Evolutionary conservation across 2,888 invertebrate species (phyloP).

Genomic region (Arrhopalites spinosus): DNA sequence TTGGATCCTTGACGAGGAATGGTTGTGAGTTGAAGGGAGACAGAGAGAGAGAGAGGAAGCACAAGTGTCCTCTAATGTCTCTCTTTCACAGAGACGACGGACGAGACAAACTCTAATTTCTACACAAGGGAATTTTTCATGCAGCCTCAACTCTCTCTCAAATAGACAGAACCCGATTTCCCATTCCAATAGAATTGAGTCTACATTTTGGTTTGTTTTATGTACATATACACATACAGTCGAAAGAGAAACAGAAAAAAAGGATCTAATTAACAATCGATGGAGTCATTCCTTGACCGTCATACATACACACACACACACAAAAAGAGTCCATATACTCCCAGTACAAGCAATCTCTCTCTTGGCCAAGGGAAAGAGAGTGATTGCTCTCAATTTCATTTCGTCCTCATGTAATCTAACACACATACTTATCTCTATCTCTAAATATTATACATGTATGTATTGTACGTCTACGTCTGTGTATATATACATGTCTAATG

Average conservation of each 20-base stretch:
- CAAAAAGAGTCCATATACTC: too few species aligned
- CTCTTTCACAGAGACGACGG: not conserved
- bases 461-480: too few species aligned
- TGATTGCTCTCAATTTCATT: too few species aligned
- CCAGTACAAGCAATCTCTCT: too few species aligned
- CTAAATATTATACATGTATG: too few species aligned
- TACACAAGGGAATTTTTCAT: slow-evolving; percentile 12
- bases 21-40: too few species aligned
- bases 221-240: not conserved
- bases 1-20: too few species aligned
- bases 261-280: slow-evolving; percentile 41
- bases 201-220: too few species aligned
- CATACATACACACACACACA: not conserved
- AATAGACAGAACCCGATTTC: too few species aligned
- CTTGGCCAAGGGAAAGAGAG: too few species aligned
- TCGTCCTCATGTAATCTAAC: not conserved
- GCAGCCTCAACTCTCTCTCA: not conserved
- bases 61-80: slow-evolving; percentile 8
- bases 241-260: slow-evolving; percentile 1
- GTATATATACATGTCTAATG: slow-evolving; percentile 7
- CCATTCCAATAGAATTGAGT: too few species aligned
- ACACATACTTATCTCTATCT: not conserved
- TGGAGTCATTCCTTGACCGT: slow-evolving; percentile 24
- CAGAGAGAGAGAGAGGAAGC: not conserved
- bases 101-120: slow-evolving; percentile 8